Evolutionary conservation across 1,140 invertebrate genomes (phyloP).

Genomic region (Monomorium pharaonis): DNA sequence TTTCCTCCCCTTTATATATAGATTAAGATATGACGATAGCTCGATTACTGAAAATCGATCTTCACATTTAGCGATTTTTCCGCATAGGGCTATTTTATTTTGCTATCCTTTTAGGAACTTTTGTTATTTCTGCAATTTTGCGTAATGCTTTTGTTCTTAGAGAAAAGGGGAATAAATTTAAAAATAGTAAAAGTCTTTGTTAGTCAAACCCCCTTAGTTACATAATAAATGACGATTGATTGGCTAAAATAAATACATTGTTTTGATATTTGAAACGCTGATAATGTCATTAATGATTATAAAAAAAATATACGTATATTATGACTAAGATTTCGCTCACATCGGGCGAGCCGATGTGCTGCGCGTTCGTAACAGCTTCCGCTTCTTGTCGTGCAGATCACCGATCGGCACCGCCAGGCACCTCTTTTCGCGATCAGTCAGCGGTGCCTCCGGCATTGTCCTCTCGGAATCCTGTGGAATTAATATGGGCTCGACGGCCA

Average conservation of each 20-base stretch:
- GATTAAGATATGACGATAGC: constrained; percentile 20
- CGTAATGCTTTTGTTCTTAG: neutral
- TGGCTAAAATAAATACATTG: neutral
- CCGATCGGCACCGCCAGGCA: constrained; percentile 83
- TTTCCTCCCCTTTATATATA: neutral
- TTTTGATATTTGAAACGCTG: neutral
- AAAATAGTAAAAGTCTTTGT: neutral
- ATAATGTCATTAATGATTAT: neutral
- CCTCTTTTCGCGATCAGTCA: constrained; percentile 83
- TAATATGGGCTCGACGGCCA: constrained; percentile 55
- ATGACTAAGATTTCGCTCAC: constrained; percentile 28
- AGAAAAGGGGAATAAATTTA: neutral
- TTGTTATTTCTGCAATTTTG: neutral
- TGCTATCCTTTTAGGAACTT: neutral
- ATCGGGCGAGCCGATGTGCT: constrained; percentile 68
- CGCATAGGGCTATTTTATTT: neutral
- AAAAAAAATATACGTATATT: neutral
- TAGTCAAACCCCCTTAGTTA: neutral
- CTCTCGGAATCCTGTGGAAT: constrained; percentile 66
- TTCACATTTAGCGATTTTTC: neutral
- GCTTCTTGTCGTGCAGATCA: constrained; percentile 80
- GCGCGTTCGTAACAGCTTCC: constrained; percentile 78
- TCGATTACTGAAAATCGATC: constrained; percentile 2
- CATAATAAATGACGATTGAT: neutral
- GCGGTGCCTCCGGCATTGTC: constrained; percentile 60